A percentile compares a stretch with the other conserved stretches of the same genome.
These are phyloP conservation scores for Porites lutea DNA, from an alignment of 64 coral and sea anemone species.

Conservation along the genomic window DNA sequence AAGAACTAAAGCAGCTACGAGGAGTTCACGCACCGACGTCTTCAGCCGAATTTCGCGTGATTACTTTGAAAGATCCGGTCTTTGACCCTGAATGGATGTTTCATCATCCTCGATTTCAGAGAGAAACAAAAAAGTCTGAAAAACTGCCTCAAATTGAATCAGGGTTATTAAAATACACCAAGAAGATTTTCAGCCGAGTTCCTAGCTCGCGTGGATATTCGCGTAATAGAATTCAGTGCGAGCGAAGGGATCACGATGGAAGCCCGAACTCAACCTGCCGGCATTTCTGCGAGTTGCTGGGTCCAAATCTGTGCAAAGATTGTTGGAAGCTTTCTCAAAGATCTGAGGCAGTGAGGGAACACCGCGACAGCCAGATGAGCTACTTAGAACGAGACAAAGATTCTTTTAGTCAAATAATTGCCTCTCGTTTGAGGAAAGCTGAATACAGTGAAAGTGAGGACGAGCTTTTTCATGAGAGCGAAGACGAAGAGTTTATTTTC, in stretches of 20 bases:
- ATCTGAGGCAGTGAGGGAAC: constrained; percentile 35
- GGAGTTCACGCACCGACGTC: background rate
- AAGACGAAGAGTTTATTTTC: constrained; percentile 45
- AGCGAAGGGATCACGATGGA: constrained; percentile 23
- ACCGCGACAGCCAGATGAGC: background rate
- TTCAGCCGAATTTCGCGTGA: constrained; percentile 21
- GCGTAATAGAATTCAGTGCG: constrained; percentile 18
- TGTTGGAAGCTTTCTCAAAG: constrained; percentile 56
- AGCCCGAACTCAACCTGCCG: constrained; percentile 23
- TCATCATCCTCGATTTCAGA: constrained; percentile 33
- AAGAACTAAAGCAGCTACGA: background rate
- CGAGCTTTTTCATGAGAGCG: constrained; percentile 22
- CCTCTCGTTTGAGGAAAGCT: background rate
- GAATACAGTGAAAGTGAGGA: constrained; percentile 55
- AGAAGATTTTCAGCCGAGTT: constrained; percentile 51
- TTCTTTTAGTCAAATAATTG: constrained; percentile 19
- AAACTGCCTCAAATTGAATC: background rate
- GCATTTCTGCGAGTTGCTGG: constrained; percentile 90
- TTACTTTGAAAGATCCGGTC: constrained; percentile 42
- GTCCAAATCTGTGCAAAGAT: constrained; percentile 85
- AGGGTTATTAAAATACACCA: constrained; percentile 36
- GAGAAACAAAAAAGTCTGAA: background rate
- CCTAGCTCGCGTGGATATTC: constrained; percentile 9
- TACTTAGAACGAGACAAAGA: background rate
- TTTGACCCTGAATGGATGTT: constrained; percentile 18